Base-by-base conservation (phyloP, 2,113 vertebrate species). In the Pollimyrus isidori region DNA sequence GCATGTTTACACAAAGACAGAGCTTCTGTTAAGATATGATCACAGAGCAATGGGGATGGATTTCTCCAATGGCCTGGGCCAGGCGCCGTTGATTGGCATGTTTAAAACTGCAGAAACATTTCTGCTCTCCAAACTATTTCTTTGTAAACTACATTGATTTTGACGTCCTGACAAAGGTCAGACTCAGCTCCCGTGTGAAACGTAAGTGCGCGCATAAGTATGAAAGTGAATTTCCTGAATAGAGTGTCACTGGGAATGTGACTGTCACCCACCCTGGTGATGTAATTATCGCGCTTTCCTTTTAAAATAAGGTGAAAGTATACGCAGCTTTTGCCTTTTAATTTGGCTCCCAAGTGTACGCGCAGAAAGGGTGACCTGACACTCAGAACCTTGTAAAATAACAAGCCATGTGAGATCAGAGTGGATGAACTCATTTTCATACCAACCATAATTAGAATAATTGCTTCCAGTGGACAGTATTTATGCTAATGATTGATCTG, bases 401-500 rank as follows among this genome's bases (percentile, higher is more conserved):
- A 84, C 82, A 48, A 52, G 84, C 26, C 46, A 19, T 53, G 17
- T 15, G 50, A 26, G 50, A 52, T 87, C 85, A 53, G 26, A 87
- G 26, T 52, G 48, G 50, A 87, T 35, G 50, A 52, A n/a, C 30
- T 87, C 49, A 87, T 87, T 87, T 87, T n/a, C 50, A 30, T 86
- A 26, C 82, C 46, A 80, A 42, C 30, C 73, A 80, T 84, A 84
- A 84, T 86, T 52, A 53, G 23, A 30, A 53, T 26, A 35, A 52
- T 35, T 26, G 85, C 49, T 87, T 52, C 26, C 85, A 35, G 49
- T 87, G 50, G 50, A 48, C 85, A 87, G 26, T 53, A 53, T 53
- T 87, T 87, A 53, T 35, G 49, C 85, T 23, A 87, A 87, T n/a
- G 50, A 87, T 56, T 53, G 85, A 53, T 52, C 85, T 87, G 85